Conservation (phyloP, 2,113 vertebrate species). For the Dermatemys mawii region DNA sequence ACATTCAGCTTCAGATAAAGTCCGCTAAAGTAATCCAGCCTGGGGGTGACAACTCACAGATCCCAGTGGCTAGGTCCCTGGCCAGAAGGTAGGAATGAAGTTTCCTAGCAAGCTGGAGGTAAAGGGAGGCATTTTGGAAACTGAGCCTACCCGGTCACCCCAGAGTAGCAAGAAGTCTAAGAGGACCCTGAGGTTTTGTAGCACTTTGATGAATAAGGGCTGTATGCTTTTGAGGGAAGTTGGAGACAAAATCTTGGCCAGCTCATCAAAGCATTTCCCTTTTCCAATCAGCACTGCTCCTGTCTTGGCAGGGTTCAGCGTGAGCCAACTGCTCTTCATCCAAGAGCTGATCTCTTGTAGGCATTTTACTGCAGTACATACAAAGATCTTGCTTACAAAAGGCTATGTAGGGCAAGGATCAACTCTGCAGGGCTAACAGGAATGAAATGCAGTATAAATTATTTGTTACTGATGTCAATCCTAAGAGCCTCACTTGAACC, state of each 20-base stretch:
- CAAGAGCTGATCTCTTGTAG: constrained; percentile 60
- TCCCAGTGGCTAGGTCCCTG: background rate
- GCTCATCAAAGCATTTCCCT: background rate
- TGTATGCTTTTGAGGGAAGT: background rate
- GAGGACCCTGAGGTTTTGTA: background rate
- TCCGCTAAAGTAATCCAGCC: background rate
- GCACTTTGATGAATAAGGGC: background rate
- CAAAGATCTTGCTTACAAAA: constrained; percentile 27
- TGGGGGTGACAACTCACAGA: background rate
- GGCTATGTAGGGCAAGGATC: constrained; percentile 42
- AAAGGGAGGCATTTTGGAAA: background rate
- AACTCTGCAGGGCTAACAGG: constrained; percentile 29
- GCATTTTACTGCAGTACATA: constrained; percentile 41
- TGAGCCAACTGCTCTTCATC: constrained; percentile 56
- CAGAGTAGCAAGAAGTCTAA: background rate
- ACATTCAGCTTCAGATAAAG: background rate
- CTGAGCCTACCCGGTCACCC: background rate
- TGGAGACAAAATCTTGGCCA: background rate
- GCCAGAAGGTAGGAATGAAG: background rate
- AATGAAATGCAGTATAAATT: constrained; percentile 57
- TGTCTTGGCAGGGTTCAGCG: background rate
- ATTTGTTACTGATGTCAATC: constrained; percentile 1
- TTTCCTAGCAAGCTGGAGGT: background rate
- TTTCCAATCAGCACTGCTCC: constrained; percentile 18
- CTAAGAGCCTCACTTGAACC: constrained; percentile 30